A percentile compares a stretch with the other conserved stretches of the same genome.
phyloP scores from a whole-genome alignment of 2,888 invertebrate species.

The Alloscopus bannaensis region DNA sequence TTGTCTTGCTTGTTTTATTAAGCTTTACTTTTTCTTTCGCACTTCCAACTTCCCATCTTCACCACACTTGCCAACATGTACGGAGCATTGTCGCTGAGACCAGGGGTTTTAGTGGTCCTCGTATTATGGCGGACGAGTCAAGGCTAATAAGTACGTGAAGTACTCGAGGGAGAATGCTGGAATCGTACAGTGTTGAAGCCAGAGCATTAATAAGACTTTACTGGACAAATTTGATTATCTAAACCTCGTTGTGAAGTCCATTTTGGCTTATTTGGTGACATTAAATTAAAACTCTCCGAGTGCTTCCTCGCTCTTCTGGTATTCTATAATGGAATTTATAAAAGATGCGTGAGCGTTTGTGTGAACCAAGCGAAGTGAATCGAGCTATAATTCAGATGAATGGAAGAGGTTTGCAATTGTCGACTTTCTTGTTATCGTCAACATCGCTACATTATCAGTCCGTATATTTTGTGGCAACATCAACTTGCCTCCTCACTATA shows the following conservation, averaged over 20 bases:
- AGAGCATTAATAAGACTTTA: constrained; percentile 61
- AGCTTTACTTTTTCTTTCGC: background rate
- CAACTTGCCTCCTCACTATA: background rate
- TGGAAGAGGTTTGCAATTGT: no score
- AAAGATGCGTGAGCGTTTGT: no score
- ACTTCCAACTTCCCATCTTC: no score
- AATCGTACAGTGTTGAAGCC: constrained; percentile 43
- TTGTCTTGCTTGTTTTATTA: constrained; percentile 15
- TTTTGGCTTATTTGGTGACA: constrained; percentile 54
- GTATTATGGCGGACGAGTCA: no score
- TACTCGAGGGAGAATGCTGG: background rate
- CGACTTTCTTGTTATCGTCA: background rate
- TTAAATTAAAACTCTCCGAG: constrained; percentile 41
- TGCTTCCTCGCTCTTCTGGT: constrained; percentile 3
- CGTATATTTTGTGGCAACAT: constrained; percentile 10
- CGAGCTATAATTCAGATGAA: no score
- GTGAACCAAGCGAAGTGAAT: no score
- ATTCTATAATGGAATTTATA: no score
- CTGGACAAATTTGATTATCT: constrained; percentile 63
- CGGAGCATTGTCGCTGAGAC: no score
- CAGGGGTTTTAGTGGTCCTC: no score
- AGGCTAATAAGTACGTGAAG: constrained; percentile 7
- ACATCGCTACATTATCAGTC: constrained; percentile 6
- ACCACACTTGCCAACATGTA: no score
- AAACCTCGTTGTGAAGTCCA: constrained; percentile 48